Evolutionary conservation across 2,113 vertebrate genomes (phyloP), one percentile per base, ranked within the genome.

Genomic region (Mustela nigripes): DNA sequence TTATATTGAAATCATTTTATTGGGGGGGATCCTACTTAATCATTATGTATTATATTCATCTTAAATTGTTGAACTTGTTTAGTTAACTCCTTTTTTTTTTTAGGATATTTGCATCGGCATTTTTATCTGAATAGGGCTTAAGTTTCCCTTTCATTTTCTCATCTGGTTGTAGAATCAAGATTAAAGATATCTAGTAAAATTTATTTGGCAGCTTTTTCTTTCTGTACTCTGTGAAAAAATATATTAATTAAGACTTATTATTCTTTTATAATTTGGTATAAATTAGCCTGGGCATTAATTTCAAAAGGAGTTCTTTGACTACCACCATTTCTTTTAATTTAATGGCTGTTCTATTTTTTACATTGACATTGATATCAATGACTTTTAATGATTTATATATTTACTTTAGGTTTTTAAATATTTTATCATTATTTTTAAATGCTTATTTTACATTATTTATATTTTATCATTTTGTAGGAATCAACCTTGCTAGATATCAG

Each of bases 1-100:
- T 86, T 7, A 87, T 80, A 80, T 73, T 63, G 11, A 95, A 80
- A 84, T 69, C 11, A 58, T 45, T 71, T 87, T 81, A 63, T 87
- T 92, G n/a, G 58, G 58, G 58, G 71, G 31, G 50, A 62, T 71
- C 28, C 42, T 78, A 42, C 48, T 80, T 62, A 80, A 62, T 95
- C 62, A 63, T 53, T 58, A 26, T 11, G 19, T 39, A 80, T 86
- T 95, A 33, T 71, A 81, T 71, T 71, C 82, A 80, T 39, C 21
- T 92, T 53, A 14, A 4, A 53, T 26, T 81, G 42, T 60, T 81
- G n/a, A 73, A 63, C 18, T 80, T 87, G 16, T n/a, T 81, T 91
- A 81, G 42, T 81, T 86, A 81, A 33, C 21, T 95, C n/a, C 33
- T 81, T 87, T 87, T 71, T 79, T 79, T 91, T 50, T 71, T 92